Base-by-base conservation (phyloP, 2,797 vertebrate species). In the Anguilla megastoma region DNA sequence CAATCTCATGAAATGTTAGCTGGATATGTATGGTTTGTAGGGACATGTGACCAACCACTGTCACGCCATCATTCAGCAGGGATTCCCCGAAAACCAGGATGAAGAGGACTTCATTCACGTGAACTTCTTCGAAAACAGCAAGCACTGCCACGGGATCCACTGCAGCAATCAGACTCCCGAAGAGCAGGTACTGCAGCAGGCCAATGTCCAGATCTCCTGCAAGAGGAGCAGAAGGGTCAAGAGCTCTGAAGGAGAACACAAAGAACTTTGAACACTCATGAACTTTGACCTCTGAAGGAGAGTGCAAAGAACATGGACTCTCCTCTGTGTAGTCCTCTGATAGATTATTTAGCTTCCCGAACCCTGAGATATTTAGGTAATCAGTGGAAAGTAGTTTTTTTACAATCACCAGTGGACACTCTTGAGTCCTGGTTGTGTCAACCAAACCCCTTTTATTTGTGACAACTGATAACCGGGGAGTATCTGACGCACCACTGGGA, bases 51-150 rank as follows among this genome's bases (percentile, higher is more conserved):
- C 97, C 89, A 87, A 99, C 98, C 97, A 99, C 99, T 0, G 99
- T 99, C 87, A 99, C 98, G 0, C 98, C 99, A 1, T 99, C 98
- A 12, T 99, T 99, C 66, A 99, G 97, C 90, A 99, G 95, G 0
- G 99, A 99, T 95, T 99, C 99, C 91, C 99, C 99, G 36, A 99
- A 99, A 91, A 99, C 98, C 85, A 99, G 94, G 93, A 99, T 99
- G 92, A 99, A 99, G 41, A 99, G 97, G 24, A 99, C 96, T 88
- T 99, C 99, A 0, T 99, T 99, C 92, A 99, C 98, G 0, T 99
- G 99, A 9, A 99, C 98, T 90, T 99, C 97, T 91, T 99, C 99
- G 89, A 99, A 99, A 88, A 99, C 97, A 0, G 99, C 98, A 30
- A 99, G 95, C 86, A 99, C 98, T 0, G 99, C 99, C 69, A 99